phyloP scores from a whole-genome alignment of 2,113 vertebrate species.

The Lanius ludovicianus region DNA sequence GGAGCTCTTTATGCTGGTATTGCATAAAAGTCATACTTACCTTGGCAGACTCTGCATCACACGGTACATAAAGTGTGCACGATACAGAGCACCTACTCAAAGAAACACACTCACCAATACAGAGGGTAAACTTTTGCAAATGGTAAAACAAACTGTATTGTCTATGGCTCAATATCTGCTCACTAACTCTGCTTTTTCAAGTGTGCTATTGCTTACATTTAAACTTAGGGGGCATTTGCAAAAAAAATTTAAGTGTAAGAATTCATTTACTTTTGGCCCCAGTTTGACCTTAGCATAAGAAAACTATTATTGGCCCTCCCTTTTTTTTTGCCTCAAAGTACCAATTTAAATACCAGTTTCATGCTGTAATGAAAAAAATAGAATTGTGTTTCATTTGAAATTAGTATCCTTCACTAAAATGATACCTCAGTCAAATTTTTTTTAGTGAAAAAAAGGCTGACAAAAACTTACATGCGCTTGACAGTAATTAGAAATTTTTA shows the following conservation, averaged over 20 bases:
- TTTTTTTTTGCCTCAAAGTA: neutral
- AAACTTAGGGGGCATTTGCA: neutral
- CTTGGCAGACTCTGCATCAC: constrained; percentile 81
- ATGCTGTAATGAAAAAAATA: neutral
- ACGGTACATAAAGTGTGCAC: constrained; percentile 77
- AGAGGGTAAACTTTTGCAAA: constrained; percentile 74
- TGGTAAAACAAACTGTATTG: constrained; percentile 58
- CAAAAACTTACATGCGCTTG: neutral
- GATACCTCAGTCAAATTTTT: neutral
- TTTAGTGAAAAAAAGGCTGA: neutral
- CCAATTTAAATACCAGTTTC: neutral
- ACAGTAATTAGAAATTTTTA: constrained; percentile 31
- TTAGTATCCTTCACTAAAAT: neutral
- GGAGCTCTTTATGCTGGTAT: constrained; percentile 64
- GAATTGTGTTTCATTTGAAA: neutral
- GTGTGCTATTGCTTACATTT: neutral
- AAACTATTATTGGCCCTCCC: neutral
- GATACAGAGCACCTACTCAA: constrained; percentile 84
- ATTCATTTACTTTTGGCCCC: constrained; percentile 30
- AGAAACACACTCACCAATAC: constrained; percentile 83
- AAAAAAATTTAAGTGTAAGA: neutral
- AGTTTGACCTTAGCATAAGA: constrained; percentile 13
- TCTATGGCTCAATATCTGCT: neutral
- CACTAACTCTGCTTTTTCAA: neutral
- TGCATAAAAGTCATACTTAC: constrained; percentile 81